Evolutionary conservation across 2,888 invertebrate genomes (phyloP), one percentile per base, ranked within the genome.

Genomic region (Eretmocerus hayati): DNA sequence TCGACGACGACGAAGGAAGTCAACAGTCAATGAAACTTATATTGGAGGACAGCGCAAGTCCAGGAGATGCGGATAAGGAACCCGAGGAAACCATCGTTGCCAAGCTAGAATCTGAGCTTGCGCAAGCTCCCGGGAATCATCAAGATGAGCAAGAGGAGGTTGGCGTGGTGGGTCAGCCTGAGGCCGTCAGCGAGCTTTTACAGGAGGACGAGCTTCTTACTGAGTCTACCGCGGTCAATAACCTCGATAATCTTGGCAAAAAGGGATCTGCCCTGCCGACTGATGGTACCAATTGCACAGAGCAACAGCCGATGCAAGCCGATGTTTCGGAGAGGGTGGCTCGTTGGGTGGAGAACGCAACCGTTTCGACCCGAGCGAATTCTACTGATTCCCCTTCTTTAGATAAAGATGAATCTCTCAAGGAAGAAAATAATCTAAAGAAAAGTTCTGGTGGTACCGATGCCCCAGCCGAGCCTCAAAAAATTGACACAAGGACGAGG

Each of bases 321-420:
- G 62, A 67, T 6, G 62, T 66, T 23, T 43, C 66, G 6, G 71
- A 73, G 26, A 70, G 71, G 33, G 72, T 73, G 33, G 60, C 64
- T 8, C 72, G 73, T 22, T 76, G 77, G 58, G 69, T 74, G 36
- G 61, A 71, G 20, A 76, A 74, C 54, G 26, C 26, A 11, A 26
- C 26, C 8, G 26, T 26, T 6, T 6, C 26, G 8, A 13, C 11
- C 5, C 8, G 30, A 30, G 30, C 30, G 8, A 30, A 11, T 6
- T 5, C 18, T 8, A 9, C 19, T 40, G 43, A 35, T 21, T 22
- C 13, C 26, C 41, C 21, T 18, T 8, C 18, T 21, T n/a, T 11
- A 26, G 26, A 26, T 11, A n/a, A n/a, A n/a, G n/a, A n/a, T n/a
- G n/a, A n/a, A n/a, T n/a, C n/a, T n/a, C n/a, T n/a, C n/a, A 13